These are phyloP conservation scores for Oreochromis tanganicae DNA, from an alignment of 2,113 vertebrate species.

Conservation along the genomic window DNA sequence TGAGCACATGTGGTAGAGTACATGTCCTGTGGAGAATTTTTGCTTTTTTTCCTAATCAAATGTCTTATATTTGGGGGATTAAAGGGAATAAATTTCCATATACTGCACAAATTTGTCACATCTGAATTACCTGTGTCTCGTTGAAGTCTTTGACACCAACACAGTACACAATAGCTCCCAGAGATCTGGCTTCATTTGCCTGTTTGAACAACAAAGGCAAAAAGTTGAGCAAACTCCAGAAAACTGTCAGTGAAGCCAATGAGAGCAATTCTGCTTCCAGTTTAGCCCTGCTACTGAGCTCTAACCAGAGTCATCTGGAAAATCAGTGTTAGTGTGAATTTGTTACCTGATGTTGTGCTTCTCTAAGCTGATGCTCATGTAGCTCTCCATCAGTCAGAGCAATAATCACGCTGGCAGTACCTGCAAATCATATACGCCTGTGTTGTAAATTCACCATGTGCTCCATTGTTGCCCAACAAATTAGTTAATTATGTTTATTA, in stretches of 20 bases:
- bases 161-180: slow-evolving; percentile 83
- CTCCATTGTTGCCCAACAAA: not conserved
- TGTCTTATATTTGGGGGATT: not conserved
- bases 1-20: not conserved
- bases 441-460: not conserved
- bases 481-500: not conserved
- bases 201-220: slow-evolving; percentile 34
- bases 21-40: not conserved
- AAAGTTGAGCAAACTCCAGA: not conserved
- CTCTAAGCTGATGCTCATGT: slow-evolving; percentile 68
- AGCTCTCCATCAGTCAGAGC: slow-evolving; percentile 80
- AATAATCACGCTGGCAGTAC: slow-evolving; percentile 84
- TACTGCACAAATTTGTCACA: not conserved
- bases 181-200: slow-evolving; percentile 72
- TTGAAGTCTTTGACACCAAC: slow-evolving; percentile 84
- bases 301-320: not conserved
- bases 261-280: not conserved
- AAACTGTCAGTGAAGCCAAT: not conserved
- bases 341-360: slow-evolving; percentile 79
- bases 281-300: not conserved
- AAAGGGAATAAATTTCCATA: not conserved
- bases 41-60: not conserved
- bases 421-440: slow-evolving; percentile 23
- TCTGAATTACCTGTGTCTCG: slow-evolving; percentile 76
- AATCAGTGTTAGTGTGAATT: not conserved